Evolutionary conservation across 2,888 invertebrate genomes (phyloP).

Genomic region (Orchesella flavescens): DNA sequence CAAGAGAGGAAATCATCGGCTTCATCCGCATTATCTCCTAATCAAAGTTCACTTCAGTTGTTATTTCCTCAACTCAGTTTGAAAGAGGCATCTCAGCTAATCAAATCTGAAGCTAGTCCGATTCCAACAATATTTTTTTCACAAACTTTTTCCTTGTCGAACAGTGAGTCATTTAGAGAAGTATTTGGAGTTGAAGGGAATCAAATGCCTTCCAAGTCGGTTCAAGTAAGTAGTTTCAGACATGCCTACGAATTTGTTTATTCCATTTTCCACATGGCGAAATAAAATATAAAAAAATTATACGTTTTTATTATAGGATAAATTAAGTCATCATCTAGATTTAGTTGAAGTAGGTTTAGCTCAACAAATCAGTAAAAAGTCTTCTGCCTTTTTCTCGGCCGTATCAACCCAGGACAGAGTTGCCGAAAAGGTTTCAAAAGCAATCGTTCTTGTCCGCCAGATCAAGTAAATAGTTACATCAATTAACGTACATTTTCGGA

Average conservation of each 20-base stretch:
- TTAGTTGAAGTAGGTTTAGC: constrained; percentile 95
- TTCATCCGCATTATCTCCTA: constrained; percentile 28
- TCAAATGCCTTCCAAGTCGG: constrained; percentile 69
- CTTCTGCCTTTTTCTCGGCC: constrained; percentile 97
- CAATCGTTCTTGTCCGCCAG: constrained; percentile 82
- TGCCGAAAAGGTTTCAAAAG: constrained; percentile 93
- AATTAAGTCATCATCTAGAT: constrained; percentile 94
- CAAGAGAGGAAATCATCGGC: constrained; percentile 69
- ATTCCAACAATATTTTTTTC: constrained; percentile 91
- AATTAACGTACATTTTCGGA: background rate
- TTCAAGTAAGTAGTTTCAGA: constrained; percentile 56
- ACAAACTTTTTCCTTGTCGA: constrained; percentile 85
- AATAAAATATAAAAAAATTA: background rate
- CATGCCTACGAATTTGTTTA: background rate
- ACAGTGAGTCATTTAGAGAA: constrained; percentile 86
- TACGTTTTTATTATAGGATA: constrained; percentile 63
- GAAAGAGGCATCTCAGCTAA: constrained; percentile 66
- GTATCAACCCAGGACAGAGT: constrained; percentile 98
- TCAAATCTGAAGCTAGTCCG: constrained; percentile 75
- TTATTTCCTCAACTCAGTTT: constrained; percentile 69
- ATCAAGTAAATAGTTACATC: constrained; percentile 65
- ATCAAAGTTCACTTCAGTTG: constrained; percentile 63
- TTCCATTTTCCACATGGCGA: background rate
- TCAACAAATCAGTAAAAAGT: constrained; percentile 92
- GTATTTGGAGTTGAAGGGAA: constrained; percentile 84